Conservation (phyloP, 2,113 vertebrate genomes). For the Anarrhichthys ocellatus region DNA sequence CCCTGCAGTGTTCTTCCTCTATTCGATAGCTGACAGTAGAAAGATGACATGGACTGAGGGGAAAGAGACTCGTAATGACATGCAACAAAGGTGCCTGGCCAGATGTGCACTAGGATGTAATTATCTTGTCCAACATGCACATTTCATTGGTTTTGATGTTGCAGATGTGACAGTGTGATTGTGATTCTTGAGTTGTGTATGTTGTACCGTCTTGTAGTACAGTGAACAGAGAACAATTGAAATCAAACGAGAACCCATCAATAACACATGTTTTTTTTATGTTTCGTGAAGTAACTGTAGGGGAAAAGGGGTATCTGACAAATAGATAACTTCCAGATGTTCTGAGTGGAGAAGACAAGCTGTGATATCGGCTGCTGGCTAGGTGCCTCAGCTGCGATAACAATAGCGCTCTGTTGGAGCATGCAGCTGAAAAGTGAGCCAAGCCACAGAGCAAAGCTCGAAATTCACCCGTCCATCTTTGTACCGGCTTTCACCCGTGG, state of each 20-base stretch:
- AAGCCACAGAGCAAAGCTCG: constrained; percentile 9
- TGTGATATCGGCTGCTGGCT: neutral
- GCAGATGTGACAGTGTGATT: neutral
- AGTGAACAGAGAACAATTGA: neutral
- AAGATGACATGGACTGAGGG: no score
- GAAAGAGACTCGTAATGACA: no score
- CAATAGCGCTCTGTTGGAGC: neutral
- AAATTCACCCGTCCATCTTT: neutral
- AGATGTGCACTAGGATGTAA: neutral
- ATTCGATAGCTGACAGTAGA: no score
- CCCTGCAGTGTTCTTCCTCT: no score
- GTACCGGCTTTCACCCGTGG: constrained; percentile 24
- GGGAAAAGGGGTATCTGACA: neutral
- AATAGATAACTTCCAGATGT: neutral
- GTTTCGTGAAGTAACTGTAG: neutral
- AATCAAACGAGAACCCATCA: neutral
- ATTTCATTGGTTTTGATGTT: neutral
- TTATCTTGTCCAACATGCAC: neutral
- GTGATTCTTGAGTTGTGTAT: neutral
- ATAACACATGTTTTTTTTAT: neutral
- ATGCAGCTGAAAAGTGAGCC: neutral
- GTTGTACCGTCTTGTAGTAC: neutral
- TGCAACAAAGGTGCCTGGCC: no score
- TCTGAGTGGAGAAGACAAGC: neutral
- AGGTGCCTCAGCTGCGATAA: neutral